Percentiles rank a stretch among this genome's conserved stretches.
Conservation (phyloP, 2,888 invertebrate genomes). For the Xestia sexstrigata region DNA sequence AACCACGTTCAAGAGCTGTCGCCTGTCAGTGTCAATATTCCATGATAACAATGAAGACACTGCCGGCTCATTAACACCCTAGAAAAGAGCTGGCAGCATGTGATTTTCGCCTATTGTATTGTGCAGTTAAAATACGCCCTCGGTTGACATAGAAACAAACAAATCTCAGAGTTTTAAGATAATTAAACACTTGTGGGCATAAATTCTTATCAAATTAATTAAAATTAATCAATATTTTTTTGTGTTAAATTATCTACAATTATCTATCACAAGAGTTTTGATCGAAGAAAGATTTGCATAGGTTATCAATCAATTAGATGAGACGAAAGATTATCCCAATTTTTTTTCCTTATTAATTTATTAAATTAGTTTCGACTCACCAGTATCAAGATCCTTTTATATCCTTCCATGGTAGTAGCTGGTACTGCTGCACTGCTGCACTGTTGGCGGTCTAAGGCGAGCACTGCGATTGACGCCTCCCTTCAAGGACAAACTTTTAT, state of each 20-base stretch:
- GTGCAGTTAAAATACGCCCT: not conserved
- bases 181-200: not conserved
- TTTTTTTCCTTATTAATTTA: not conserved
- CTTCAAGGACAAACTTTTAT: slow-evolving; percentile 84
- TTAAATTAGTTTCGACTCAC: slow-evolving; percentile 73
- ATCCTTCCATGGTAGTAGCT: slow-evolving; percentile 76
- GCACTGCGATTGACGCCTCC: slow-evolving; percentile 72
- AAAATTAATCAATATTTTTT: not conserved
- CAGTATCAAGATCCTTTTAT: slow-evolving; percentile 68
- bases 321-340: too few relatives aligned
- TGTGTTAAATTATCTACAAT: too few relatives aligned
- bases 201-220: too few relatives aligned
- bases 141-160: not conserved
- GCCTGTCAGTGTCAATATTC: not conserved
- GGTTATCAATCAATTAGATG: not conserved
- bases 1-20: not conserved
- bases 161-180: not conserved
- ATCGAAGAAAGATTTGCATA: not conserved
- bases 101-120: too few relatives aligned
- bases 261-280: too few relatives aligned
- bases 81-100: not conserved
- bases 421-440: slow-evolving; percentile 23
- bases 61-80: not conserved
- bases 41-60: too few relatives aligned
- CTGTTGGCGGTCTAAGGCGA: slow-evolving; percentile 55